Conservation (phyloP, 2,888 invertebrate species). For the Laothoe populi region DNA sequence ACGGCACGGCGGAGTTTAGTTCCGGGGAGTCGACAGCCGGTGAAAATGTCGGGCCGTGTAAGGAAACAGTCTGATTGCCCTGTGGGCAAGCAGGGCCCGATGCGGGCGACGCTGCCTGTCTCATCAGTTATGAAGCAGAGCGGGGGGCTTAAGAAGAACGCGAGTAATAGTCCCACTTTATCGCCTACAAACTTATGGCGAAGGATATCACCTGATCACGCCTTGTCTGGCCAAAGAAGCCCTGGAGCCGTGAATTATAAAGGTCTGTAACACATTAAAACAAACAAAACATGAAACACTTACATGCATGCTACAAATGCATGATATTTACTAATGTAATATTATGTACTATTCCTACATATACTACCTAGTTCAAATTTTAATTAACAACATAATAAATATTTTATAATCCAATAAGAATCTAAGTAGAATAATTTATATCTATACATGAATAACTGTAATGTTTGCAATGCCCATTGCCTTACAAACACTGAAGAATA, state of each 20-base stretch:
- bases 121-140: conserved; percentile 89
- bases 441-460: no score
- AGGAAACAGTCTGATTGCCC: conserved; percentile 89
- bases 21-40: conserved; percentile 43
- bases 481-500: no score
- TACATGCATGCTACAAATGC: neutral
- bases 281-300: neutral
- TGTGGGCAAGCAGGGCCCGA: conserved; percentile 86
- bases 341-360: no score
- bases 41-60: conserved; percentile 85
- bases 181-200: conserved; percentile 89
- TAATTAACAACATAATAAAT: neutral
- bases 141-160: conserved; percentile 84
- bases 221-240: conserved; percentile 89
- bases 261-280: conserved; percentile 72
- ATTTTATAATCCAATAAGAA: neutral
- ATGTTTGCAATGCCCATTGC: no score
- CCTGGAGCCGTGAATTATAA: conserved; percentile 90
- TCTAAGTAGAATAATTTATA: neutral
- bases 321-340: neutral
- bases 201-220: conserved; percentile 88
- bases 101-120: conserved; percentile 91
- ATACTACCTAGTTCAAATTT: neutral
- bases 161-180: conserved; percentile 87
- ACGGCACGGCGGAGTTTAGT: conserved; percentile 43